These are phyloP conservation scores for Entomyzon cyanotis DNA, from an alignment of 2,113 vertebrate species.

Conservation along the genomic window DNA sequence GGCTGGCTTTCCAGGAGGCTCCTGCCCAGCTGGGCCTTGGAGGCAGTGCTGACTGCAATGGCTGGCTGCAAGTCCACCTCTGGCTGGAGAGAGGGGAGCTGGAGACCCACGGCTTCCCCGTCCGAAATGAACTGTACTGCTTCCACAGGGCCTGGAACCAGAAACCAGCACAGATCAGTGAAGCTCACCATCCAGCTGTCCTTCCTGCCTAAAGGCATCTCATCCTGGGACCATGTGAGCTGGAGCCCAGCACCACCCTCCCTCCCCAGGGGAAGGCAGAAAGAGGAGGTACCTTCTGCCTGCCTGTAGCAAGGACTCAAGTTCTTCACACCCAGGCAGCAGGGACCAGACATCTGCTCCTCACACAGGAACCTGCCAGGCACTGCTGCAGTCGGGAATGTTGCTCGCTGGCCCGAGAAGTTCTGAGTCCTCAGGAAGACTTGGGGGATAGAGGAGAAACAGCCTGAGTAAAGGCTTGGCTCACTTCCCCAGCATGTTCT, in stretches of 20 bases:
- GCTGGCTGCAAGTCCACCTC: background rate
- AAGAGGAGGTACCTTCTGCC: slow-evolving; percentile 43
- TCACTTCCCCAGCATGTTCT: background rate
- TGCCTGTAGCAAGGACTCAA: slow-evolving; percentile 24
- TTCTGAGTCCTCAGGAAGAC: slow-evolving; percentile 56
- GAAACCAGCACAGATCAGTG: background rate
- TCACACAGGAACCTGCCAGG: slow-evolving; percentile 38
- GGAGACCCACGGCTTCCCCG: slow-evolving; percentile 3
- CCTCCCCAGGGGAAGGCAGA: background rate
- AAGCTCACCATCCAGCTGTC: background rate
- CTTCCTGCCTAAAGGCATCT: background rate
- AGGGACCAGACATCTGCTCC: slow-evolving; percentile 52
- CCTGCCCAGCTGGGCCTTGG: slow-evolving; percentile 35
- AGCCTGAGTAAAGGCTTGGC: slow-evolving; percentile 16
- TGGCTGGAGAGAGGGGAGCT: slow-evolving; percentile 26
- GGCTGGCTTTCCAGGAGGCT: slow-evolving; percentile 64
- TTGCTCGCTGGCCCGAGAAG: background rate
- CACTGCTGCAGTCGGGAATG: background rate
- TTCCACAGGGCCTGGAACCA: slow-evolving; percentile 44
- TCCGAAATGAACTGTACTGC: slow-evolving; percentile 46
- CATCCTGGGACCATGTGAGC: accelerated
- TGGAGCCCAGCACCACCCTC: background rate
- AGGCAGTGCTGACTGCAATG: background rate
- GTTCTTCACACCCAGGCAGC: slow-evolving; percentile 49
- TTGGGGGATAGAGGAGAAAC: slow-evolving; percentile 1